These are phyloP conservation scores for Bungarus multicinctus DNA, from an alignment of 2,113 vertebrate species.

Conservation along the genomic window DNA sequence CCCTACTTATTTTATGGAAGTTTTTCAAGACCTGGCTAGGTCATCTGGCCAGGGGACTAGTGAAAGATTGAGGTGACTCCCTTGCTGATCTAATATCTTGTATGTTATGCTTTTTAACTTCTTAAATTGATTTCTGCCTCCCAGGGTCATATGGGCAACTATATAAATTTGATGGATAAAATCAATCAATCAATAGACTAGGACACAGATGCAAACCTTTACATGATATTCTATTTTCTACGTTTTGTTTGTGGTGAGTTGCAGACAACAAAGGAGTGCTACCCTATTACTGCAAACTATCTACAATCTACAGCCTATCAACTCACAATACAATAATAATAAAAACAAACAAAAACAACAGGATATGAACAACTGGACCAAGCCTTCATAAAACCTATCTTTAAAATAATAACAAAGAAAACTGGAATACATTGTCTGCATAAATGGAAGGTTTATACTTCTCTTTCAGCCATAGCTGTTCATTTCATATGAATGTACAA, in stretches of 20 bases:
- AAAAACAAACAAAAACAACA: not conserved
- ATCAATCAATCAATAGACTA: not conserved
- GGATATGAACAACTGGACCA: not conserved
- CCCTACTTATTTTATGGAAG: not conserved
- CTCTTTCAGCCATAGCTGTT: not conserved
- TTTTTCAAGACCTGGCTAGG: not conserved
- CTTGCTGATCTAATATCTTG: not conserved
- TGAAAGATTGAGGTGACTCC: not conserved
- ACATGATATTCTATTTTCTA: not conserved
- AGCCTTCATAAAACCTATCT: not conserved
- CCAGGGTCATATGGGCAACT: not conserved
- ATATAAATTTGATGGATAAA: not conserved
- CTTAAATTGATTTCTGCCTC: not conserved
- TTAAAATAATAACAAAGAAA: not conserved
- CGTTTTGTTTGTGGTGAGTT: not conserved
- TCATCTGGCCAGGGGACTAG: not conserved
- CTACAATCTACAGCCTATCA: not conserved
- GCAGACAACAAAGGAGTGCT: not conserved
- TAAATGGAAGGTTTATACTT: not conserved
- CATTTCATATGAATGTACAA: not conserved
- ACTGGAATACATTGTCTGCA: not conserved
- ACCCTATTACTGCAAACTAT: not conserved
- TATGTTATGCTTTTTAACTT: not conserved
- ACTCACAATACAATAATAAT: not conserved
- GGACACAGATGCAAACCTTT: not conserved